These are phyloP conservation scores for Knipowitschia caucasica DNA, from an alignment of 2,797 vertebrate genomes.

Conservation along the genomic window DNA sequence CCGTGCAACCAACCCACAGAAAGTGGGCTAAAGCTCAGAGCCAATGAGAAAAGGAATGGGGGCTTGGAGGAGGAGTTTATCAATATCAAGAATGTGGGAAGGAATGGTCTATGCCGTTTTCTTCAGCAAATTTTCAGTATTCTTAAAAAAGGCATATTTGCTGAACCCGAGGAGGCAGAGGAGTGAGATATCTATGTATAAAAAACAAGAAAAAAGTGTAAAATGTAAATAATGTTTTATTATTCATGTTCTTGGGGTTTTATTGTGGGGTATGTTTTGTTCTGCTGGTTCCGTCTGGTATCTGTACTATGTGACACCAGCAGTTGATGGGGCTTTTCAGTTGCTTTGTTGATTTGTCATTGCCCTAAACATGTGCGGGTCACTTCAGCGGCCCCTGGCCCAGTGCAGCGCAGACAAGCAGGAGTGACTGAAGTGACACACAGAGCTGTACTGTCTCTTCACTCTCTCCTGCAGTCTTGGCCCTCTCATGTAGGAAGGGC, in stretches of 20 bases:
- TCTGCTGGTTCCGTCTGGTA: slow-evolving; percentile 67
- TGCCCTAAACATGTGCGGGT: slow-evolving; percentile 20
- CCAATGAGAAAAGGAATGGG: slow-evolving; percentile 64
- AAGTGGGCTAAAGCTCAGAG: slow-evolving; percentile 86
- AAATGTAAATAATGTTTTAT: slow-evolving; percentile 87
- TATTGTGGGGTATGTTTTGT: slow-evolving; percentile 67
- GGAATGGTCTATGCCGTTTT: slow-evolving; percentile 71
- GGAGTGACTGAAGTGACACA: slow-evolving; percentile 55
- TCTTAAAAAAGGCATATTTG: slow-evolving; percentile 65
- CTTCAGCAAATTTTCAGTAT: slow-evolving; percentile 81
- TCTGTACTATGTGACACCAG: slow-evolving; percentile 74
- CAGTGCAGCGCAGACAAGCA: slow-evolving; percentile 56
- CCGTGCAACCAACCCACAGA: slow-evolving; percentile 93
- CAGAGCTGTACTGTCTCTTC: slow-evolving; percentile 39
- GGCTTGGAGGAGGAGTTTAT: slow-evolving; percentile 70
- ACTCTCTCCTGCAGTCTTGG: slow-evolving; percentile 33
- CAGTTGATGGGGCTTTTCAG: slow-evolving; percentile 49
- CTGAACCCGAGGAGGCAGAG: slow-evolving; percentile 69
- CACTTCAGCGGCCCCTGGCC: slow-evolving; percentile 40
- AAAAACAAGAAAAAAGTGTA: slow-evolving; percentile 80
- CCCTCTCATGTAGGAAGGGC: slow-evolving; percentile 33
- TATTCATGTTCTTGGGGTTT: slow-evolving; percentile 80
- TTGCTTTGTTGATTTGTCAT: slow-evolving; percentile 55
- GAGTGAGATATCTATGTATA: slow-evolving; percentile 69
- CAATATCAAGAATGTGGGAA: slow-evolving; percentile 70